These are phyloP conservation scores for Noctilio leporinus DNA, from an alignment of 2,113 vertebrate genomes.

Conservation along the genomic window DNA sequence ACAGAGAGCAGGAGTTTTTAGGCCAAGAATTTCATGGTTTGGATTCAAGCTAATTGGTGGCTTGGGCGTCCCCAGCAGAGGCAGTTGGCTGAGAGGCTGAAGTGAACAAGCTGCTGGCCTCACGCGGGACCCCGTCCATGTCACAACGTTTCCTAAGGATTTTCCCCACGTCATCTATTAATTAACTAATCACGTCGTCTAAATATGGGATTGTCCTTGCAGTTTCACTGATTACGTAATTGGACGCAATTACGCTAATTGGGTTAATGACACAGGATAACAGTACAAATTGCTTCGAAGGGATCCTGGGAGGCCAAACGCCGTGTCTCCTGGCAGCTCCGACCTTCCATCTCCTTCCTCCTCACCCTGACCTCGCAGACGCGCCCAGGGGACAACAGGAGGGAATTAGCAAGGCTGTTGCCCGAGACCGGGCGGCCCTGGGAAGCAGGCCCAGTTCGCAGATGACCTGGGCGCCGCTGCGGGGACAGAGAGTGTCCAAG, in stretches of 20 bases:
- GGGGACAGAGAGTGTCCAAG: too few relatives aligned
- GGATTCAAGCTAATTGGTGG: not conserved
- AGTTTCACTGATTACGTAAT: constrained; percentile 84
- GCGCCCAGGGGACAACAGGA: not conserved
- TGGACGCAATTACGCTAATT: constrained; percentile 83
- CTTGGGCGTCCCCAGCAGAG: not conserved
- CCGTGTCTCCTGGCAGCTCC: not conserved
- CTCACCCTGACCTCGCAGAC: not conserved
- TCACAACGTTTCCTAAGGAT: constrained; percentile 78
- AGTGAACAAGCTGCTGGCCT: not conserved
- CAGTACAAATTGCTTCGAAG: constrained; percentile 82
- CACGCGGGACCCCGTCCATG: constrained; percentile 64
- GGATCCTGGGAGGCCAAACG: constrained; percentile 76
- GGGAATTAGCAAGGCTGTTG: not conserved
- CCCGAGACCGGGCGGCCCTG: not conserved
- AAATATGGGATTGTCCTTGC: constrained; percentile 83
- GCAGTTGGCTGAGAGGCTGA: not conserved
- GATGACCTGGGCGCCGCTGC: not conserved
- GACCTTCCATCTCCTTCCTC: not conserved
- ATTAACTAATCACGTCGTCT: constrained; percentile 83
- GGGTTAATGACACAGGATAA: constrained; percentile 84
- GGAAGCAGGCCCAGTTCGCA: not conserved
- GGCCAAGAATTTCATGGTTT: not conserved
- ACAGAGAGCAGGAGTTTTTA: not conserved
- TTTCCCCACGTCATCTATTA: constrained; percentile 84